Conservation (phyloP, 2,797 vertebrate species). For the Urosaurus nigricauda region DNA sequence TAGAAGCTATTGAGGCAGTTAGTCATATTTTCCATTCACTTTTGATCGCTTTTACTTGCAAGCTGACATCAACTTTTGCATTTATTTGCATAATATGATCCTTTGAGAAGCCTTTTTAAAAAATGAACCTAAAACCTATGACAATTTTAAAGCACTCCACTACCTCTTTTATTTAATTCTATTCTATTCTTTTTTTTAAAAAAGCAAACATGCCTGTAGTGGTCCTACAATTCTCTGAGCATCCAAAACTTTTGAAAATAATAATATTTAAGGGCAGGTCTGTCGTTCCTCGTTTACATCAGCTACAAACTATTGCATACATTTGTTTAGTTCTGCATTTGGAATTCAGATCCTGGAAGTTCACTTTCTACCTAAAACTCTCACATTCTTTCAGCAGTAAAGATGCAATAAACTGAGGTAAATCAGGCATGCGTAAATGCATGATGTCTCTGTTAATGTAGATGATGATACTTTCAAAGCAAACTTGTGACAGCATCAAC, state of each 20-base stretch:
- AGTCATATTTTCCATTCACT: slow-evolving; percentile 9
- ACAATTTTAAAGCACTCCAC: slow-evolving; percentile 1
- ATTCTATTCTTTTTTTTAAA: neutral
- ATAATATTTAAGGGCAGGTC: neutral
- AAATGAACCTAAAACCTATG: neutral
- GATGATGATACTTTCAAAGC: slow-evolving; percentile 9
- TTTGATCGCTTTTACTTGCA: slow-evolving; percentile 17
- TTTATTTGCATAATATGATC: neutral
- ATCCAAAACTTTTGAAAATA: neutral
- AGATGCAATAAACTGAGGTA: slow-evolving; percentile 13
- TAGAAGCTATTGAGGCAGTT: neutral
- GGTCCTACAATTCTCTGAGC: neutral
- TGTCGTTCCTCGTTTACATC: slow-evolving; percentile 9
- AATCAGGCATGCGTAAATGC: slow-evolving; percentile 6
- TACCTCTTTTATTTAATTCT: slow-evolving; percentile 10
- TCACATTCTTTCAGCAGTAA: slow-evolving; percentile 20
- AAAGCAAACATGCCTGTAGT: slow-evolving; percentile 4
- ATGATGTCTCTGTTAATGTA: neutral
- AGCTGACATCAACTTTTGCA: slow-evolving; percentile 4
- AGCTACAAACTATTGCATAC: slow-evolving; percentile 7
- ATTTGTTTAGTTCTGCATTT: slow-evolving; percentile 30
- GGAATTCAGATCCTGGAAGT: slow-evolving; percentile 31
- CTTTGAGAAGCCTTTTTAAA: neutral
- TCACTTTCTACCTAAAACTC: slow-evolving; percentile 14
- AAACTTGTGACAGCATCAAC: neutral